Evolutionary conservation across 1,140 invertebrate genomes (phyloP), one percentile per base, ranked within the genome.

Genomic region (Maconellicoccus hirsutus): DNA sequence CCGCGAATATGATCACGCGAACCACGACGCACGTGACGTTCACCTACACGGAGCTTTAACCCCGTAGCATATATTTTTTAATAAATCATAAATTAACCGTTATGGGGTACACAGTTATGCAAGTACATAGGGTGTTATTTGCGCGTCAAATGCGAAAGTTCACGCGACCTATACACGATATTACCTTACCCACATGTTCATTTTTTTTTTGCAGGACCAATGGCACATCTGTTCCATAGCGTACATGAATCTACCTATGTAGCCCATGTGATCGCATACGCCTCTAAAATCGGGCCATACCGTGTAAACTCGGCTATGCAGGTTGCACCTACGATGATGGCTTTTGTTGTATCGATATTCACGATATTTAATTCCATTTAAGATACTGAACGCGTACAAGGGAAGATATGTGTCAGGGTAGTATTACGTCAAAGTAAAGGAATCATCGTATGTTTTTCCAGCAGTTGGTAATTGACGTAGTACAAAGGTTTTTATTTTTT

Each of bases 231-330:
- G 2, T 90, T 97, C 75, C 89, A 93, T 75, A 89, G 86, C 26
- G 86, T 94, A 0, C 92, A 96, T 76, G 94, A 98, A 77, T 94
- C 98, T 78, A 89, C 87, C 76, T 95, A 93, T 78, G 88, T 97
- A 1, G 88, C 89, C n/a, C 88, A 94, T 77, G 91, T 89, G 0
- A 88, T 97, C 70, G 86, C 85, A 0, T 90, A 91, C 77, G 88
- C 90, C 0, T 81, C 87, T 0, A 83, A 85, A 76, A 86, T 92
- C 71, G 87, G 87, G 14, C 82, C 82, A 4, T 82, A 82, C 73
- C 71, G 61, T 2, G 21, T 23, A 25, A 23, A 23, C 21, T 66
- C 61, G 25, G 61, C 61, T 14, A 8, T 66, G 2, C 8, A 23
- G 25, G 16, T 19, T 3, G 61, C 61, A 14, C 61, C 61, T 2